Base-by-base conservation (phyloP, 2,888 invertebrate species). In the Psococerastis gibbosa region DNA sequence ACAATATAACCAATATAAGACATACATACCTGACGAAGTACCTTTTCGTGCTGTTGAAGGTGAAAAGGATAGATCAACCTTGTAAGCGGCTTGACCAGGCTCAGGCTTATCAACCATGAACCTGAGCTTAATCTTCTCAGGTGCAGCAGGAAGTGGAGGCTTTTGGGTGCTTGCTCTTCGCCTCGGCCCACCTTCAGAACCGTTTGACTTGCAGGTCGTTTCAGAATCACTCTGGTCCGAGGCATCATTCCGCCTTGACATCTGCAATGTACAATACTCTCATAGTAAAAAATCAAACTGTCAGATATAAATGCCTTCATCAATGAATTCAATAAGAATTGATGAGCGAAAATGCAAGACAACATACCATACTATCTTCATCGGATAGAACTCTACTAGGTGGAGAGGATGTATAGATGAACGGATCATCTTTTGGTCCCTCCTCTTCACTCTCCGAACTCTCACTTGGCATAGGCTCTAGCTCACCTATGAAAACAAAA, bases 71-170 rank as follows among this genome's bases (percentile, higher is more conserved):
- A 80, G 75, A 55, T 82, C 81, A 18, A 81, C 80, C 60, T 83
- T 83, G 58, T 84, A 84, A 1, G 82, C 78, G 1, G 78, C 71
- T 50, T 74, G 74, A 1, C 79, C 73, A 0, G 82, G 82, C 58
- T 85, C 85, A 35, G 75, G 76, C 57, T 84, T 84, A 53, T 85
- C 87, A 47, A 88, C 60, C 56, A 87, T 87, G 31, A 88, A 63
- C 49, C 85, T 67, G 42, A 88, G 62, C 57, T 85, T 87, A 48
- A 87, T 78, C 55, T 85, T 83, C 55, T 87, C 84, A 15, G 43
- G 46, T 42, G 45, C 47, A 16, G 46, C 27, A 22, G 22, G 23
- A 18, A 18, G 3, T 8, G 45, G 45, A 18, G 46, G 43, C 32
- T 48, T 51, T 13, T 43, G 42, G 23, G 8, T n/a, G 22, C n/a